phyloP scores from a whole-genome alignment of 2,113 vertebrate genomes.

The Clarias macrocephalus region DNA sequence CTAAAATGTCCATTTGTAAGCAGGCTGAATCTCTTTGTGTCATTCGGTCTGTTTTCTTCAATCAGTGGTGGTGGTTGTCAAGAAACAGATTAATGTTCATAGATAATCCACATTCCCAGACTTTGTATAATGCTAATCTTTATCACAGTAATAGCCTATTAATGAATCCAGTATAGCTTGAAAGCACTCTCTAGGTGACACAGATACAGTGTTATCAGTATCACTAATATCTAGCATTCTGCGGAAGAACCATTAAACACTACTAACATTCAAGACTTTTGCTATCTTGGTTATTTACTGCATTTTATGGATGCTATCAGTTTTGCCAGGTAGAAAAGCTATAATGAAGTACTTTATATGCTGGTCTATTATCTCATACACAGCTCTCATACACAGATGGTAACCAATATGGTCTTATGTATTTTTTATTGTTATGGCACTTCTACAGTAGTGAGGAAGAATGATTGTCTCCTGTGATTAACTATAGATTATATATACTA shows the following conservation, averaged over 20 bases:
- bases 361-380: background rate
- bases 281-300: background rate
- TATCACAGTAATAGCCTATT: slow-evolving; percentile 9
- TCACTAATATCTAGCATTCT: background rate
- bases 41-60: background rate
- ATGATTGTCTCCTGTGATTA: background rate
- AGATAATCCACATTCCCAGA: background rate
- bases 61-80: background rate
- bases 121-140: background rate
- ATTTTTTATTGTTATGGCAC: background rate
- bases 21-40: background rate
- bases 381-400: background rate
- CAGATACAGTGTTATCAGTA: background rate
- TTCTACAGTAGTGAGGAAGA: background rate
- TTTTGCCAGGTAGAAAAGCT: background rate
- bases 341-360: background rate
- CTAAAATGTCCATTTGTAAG: background rate
- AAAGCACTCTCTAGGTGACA: background rate
- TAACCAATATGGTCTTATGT: background rate
- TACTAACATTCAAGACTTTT: background rate
- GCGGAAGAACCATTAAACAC: background rate
- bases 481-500: background rate
- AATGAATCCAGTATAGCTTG: background rate
- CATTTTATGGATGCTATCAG: background rate
- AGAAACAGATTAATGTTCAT: background rate